Base-by-base conservation (phyloP, 2,797 vertebrate species). In the Notolepis coatsorum region DNA sequence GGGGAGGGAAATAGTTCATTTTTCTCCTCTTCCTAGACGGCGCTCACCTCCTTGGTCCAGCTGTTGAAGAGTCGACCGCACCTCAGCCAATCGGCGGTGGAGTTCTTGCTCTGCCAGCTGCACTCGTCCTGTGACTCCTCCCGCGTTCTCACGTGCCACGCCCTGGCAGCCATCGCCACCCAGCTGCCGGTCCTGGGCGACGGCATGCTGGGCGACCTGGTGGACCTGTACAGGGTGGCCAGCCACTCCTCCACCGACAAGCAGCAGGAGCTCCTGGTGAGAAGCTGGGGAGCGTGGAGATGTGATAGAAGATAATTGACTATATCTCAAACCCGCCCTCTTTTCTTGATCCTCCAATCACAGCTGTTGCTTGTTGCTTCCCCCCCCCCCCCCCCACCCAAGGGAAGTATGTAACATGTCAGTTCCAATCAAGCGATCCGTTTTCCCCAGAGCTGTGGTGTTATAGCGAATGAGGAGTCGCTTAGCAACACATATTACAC, bases 201-300 rank as follows among this genome's bases (percentile, higher is more conserved):
- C 3, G 95, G 96, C 5, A 99, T 99, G 92, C 93, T 99, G 35
- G 96, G 95, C 57, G 96, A 98, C 80, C 90, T 99, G 2, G 89
- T 98, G 87, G 96, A 98, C 49, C 94, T 99, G 46, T 98, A 96
- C 80, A 91, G 92, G 73, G 92, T 96, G 55, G 96, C 95, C 27
- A 93, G 95, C 59, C 91, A 80, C 30, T 95, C 95, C 10, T 85
- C 94, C 50, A 95, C 95, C 0, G 94, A 95, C 85, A 96, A 96
- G 80, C 96, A 98, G 61, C 98, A 99, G 63, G 97, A 98, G 64
- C 96, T 99, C 64, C 88, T 99, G 95, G 97, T 99, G 81, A 94
- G 93, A 35, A 17, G 28, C 3, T 9, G 0, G 7, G 49, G 35
- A 12, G 20, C 31, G 50, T 20, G 18, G 35, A 24, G 2, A 4